These are phyloP conservation scores for Podarcis lilfordi DNA, from an alignment of 2,797 vertebrate species.

Conservation along the genomic window DNA sequence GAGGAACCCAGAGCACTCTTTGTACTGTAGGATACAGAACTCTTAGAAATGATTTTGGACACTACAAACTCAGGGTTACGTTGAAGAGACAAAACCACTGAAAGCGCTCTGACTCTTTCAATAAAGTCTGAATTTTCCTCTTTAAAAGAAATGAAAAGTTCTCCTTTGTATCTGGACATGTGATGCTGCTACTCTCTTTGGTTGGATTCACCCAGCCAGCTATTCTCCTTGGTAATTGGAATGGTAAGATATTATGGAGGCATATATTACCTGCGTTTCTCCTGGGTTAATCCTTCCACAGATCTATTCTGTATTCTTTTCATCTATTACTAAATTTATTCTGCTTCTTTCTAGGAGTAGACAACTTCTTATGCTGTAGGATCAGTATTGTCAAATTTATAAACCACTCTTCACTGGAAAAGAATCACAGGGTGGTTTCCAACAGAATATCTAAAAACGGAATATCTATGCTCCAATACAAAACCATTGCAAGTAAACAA, in stretches of 20 bases:
- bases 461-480: no score
- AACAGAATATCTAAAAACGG: no score
- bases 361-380: no score
- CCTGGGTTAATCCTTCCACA: no score
- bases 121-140: background rate
- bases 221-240: background rate
- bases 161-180: background rate
- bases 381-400: no score
- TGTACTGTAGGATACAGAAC: slow-evolving; percentile 2
- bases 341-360: no score
- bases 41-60: background rate
- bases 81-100: background rate
- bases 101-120: background rate
- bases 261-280: background rate
- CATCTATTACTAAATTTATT: no score
- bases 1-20: background rate
- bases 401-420: no score
- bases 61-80: background rate
- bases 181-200: background rate
- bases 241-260: background rate
- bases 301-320: no score
- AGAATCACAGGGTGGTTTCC: no score
- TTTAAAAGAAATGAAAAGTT: no score
- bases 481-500: no score
- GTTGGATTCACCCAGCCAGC: background rate